Conservation (phyloP, 2,888 invertebrate species). For the Drosophila cracens region DNA sequence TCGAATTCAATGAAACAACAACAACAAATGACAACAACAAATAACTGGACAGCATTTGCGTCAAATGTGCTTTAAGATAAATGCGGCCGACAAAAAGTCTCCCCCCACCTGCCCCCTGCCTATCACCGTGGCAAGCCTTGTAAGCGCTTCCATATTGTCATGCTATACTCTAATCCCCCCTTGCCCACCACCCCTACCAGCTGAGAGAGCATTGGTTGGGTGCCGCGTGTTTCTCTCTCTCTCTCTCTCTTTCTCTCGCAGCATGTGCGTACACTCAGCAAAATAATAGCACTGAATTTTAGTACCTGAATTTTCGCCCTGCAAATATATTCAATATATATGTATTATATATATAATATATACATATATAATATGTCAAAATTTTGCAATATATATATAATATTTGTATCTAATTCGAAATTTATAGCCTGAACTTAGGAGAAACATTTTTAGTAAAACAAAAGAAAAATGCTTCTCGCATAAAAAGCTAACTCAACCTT, state of each 20-base stretch:
- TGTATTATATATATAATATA: background rate
- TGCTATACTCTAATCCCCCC: background rate
- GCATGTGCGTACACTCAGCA: background rate
- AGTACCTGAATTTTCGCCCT: no score
- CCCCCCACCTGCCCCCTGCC: background rate
- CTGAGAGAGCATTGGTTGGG: conserved; percentile 8
- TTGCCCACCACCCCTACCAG: no score
- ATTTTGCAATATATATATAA: background rate
- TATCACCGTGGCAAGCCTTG: background rate
- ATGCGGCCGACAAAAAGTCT: conserved; percentile 54
- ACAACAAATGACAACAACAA: conserved; percentile 29
- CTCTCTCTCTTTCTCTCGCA: background rate
- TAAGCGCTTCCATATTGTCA: conserved; percentile 4
- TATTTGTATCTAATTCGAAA: background rate
- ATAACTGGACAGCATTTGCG: conserved; percentile 50
- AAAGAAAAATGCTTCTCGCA: background rate
- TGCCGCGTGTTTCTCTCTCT: background rate
- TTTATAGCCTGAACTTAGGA: background rate
- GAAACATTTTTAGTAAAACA: background rate
- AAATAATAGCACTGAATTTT: conserved; percentile 2
- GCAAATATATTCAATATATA: no score
- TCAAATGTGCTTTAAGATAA: conserved; percentile 51
- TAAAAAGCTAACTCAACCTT: background rate
- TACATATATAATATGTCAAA: background rate
- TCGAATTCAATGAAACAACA: conserved; percentile 68